Percentiles rank a stretch among this genome's conserved stretches.
Evolutionary conservation across 2,888 invertebrate genomes (phyloP).

Genomic region (Brenthis daphne): DNA sequence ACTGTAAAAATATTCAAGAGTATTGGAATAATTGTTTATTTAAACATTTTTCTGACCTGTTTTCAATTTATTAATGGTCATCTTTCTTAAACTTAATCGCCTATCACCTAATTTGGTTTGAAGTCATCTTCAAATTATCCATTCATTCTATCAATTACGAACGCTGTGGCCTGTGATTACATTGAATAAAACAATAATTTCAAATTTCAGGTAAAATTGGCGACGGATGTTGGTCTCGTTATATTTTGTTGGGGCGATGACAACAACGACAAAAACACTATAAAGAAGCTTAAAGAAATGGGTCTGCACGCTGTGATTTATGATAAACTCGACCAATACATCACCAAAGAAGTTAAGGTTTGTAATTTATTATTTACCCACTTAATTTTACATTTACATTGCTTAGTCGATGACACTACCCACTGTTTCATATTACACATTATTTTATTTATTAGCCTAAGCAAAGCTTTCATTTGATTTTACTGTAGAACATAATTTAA

Average conservation of each 20-base stretch:
- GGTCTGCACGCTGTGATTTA: constrained; percentile 98
- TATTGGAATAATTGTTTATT: too few relatives aligned
- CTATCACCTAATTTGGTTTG: too few relatives aligned
- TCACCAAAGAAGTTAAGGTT: constrained; percentile 86
- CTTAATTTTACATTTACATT: too few relatives aligned
- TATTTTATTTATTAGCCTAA: background rate
- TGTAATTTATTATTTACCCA: constrained; percentile 7
- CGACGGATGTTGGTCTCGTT: constrained; percentile 90
- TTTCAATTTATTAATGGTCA: too few relatives aligned
- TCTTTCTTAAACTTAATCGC: too few relatives aligned
- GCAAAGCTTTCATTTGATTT: background rate
- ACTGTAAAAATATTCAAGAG: too few relatives aligned
- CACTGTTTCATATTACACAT: background rate
- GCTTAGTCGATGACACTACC: background rate
- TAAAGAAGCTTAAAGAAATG: constrained; percentile 91
- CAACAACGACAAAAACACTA: constrained; percentile 93
- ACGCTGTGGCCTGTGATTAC: background rate
- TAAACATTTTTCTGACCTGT: too few relatives aligned
- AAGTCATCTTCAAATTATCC: too few relatives aligned
- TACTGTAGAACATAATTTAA: background rate
- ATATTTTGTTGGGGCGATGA: constrained; percentile 99
- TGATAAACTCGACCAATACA: constrained; percentile 93
- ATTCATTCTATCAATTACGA: too few relatives aligned
- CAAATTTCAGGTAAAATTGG: constrained; percentile 85
- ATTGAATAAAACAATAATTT: background rate